Conservation (phyloP, 2,113 vertebrate genomes). For the Salminus brasiliensis region DNA sequence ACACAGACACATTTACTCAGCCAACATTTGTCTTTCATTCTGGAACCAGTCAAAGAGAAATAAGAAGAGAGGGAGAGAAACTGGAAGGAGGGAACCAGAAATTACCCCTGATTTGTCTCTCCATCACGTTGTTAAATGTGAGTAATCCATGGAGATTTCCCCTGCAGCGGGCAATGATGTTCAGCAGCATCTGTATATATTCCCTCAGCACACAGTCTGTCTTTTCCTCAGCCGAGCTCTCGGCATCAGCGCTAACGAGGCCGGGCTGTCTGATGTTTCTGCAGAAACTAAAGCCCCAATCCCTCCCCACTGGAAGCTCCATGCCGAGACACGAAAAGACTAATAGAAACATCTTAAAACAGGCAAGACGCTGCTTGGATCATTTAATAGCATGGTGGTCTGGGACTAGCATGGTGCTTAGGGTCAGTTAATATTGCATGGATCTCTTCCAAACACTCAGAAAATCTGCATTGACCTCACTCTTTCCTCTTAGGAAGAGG, state of each 20-base stretch:
- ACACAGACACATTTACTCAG: neutral
- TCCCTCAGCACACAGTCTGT: conserved; percentile 38
- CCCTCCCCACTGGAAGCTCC: neutral
- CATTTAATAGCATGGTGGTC: conserved; percentile 5
- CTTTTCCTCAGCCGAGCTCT: conserved; percentile 24
- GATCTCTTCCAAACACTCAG: neutral
- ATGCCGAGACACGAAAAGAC: neutral
- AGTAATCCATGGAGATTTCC: conserved; percentile 41
- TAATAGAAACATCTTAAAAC: conserved; percentile 28
- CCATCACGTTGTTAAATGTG: conserved; percentile 1
- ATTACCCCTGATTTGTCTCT: conserved; percentile 15
- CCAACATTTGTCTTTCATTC: neutral
- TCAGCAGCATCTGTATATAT: conserved; percentile 42
- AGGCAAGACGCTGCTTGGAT: conserved; percentile 1
- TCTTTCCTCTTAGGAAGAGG: neutral
- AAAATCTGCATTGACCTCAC: neutral
- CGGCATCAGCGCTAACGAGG: conserved; percentile 38
- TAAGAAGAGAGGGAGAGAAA: neutral
- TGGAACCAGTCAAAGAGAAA: neutral
- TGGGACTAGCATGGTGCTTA: conserved; percentile 6
- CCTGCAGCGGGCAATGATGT: conserved; percentile 37
- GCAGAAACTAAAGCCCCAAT: neutral
- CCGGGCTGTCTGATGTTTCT: neutral
- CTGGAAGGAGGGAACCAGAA: conserved; percentile 23
- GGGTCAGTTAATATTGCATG: conserved; percentile 9